Evolutionary conservation across 2,888 invertebrate species (phyloP), one percentile per base, ranked within the genome.

Genomic region (Onthophagus sagittarius): DNA sequence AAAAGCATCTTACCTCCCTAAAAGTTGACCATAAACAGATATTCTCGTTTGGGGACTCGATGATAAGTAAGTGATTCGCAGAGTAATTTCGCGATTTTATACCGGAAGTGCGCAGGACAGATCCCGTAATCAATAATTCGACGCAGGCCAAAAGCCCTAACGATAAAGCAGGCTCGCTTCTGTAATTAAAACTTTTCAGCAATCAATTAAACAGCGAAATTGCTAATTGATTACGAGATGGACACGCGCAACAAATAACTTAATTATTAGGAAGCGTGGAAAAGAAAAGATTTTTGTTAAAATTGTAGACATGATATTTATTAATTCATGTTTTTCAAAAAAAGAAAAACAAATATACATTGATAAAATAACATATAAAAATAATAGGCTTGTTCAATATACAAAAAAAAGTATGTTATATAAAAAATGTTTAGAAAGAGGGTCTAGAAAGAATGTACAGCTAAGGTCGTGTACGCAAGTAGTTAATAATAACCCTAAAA

Each of bases 361-460:
- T 74, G 70, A 72, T 74, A 72, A 74, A 74, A 74, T 72, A 72
- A 74, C 72, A 74, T 74, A 72, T 65, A 74, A 75, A 75, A 74
- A 74, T 72, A 74, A 74, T 74, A 74, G 71, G 67, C 32, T 74
- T 69, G 71, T 71, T 67, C 69, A 74, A 71, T 74, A 63, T 74
- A 74, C 74, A 74, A 74, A 74, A 74, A 71, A 72, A 69, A 74
- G 39, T 39, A 70, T 71, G 39, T 53, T 53, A 53, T 53, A 71
- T 32, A 65, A 62, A 31, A 23, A 65, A 32, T 62, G 70, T 70
- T 73, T 14, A 14, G 39, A 64, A 31, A 39, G 32, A 53, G 15
- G 64, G 7, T 64, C 23, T 15, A 32, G 23, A 15, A 63, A 64
- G 23, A 64, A 15, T 31, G n/a, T 67, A 23, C n/a, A 31, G 23